phyloP scores from a whole-genome alignment of 2,888 invertebrate genomes.

The Acanthoscelides obtectus region DNA sequence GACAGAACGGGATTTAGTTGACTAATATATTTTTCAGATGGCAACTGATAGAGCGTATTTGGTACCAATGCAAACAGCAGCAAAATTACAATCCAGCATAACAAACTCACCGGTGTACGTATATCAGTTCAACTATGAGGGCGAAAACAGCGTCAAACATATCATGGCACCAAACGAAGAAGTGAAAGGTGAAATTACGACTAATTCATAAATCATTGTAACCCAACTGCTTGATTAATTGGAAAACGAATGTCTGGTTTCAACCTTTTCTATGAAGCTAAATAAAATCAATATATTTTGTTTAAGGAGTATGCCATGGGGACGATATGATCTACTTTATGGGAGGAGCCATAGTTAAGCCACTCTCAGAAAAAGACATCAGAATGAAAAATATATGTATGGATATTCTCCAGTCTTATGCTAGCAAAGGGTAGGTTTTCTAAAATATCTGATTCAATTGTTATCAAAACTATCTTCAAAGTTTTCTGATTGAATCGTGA shows the following conservation, averaged over 20 bases:
- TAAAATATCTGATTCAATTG: no score
- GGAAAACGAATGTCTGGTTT: no score
- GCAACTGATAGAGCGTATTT: slow-evolving; percentile 2
- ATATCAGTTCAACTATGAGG: slow-evolving; percentile 4
- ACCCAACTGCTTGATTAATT: no score
- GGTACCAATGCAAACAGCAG: slow-evolving; percentile 1
- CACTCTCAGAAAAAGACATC: neutral
- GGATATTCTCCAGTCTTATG: neutral
- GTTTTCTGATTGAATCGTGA: no score
- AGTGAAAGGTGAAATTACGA: neutral
- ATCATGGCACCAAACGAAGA: neutral
- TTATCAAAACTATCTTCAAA: no score
- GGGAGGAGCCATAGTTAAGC: neutral
- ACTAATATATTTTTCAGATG: slow-evolving; percentile 5
- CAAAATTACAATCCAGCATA: slow-evolving; percentile 2
- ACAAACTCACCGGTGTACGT: slow-evolving; percentile 7
- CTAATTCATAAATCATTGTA: no score
- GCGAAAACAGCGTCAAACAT: neutral
- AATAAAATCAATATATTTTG: neutral
- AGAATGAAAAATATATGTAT: neutral
- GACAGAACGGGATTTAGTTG: no score
- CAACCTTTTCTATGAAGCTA: neutral
- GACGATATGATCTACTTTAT: slow-evolving; percentile 1
- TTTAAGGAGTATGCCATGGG: neutral
- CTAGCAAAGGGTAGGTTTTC: neutral